phyloP scores from a whole-genome alignment of 1,140 invertebrate species.

The Zaprionus camerounensis region DNA sequence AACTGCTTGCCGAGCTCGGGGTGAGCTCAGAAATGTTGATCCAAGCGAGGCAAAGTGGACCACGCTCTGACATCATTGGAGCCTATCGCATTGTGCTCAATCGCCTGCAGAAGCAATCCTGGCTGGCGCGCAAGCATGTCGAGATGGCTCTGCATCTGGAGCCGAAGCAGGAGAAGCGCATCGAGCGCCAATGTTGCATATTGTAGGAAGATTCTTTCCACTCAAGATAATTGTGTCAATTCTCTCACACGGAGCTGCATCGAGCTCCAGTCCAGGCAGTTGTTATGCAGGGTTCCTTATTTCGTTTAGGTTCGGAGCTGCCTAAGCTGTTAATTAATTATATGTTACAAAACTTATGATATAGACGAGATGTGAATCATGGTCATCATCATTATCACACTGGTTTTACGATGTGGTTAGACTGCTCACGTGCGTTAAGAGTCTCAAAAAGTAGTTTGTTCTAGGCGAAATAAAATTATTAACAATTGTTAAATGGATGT shows the following conservation, averaged over 20 bases:
- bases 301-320: conserved; percentile 60
- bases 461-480: neutral
- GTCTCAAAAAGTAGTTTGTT: conserved; percentile 7
- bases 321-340: conserved; percentile 65
- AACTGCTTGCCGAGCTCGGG: conserved; percentile 83
- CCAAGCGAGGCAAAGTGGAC: conserved; percentile 79
- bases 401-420: neutral
- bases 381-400: neutral
- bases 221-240: conserved; percentile 37
- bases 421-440: neutral
- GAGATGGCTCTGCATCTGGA: conserved; percentile 78
- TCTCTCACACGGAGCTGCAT: conserved; percentile 1
- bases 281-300: conserved; percentile 55
- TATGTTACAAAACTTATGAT: conserved; percentile 33
- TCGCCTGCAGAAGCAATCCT: conserved; percentile 83
- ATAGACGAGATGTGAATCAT: conserved; percentile 12
- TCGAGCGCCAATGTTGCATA: conserved; percentile 81
- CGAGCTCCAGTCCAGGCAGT: neutral
- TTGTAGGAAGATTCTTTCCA: conserved; percentile 53
- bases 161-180: conserved; percentile 76
- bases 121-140: conserved; percentile 78
- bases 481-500: conserved; percentile 7
- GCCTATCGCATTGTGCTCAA: conserved; percentile 85
- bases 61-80: conserved; percentile 84
- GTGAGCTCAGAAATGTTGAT: conserved; percentile 83